A percentile compares a stretch with the other conserved stretches of the same genome.
phyloP scores from a whole-genome alignment of 2,888 invertebrate genomes.

The Caenorhabditis sp. region DNA sequence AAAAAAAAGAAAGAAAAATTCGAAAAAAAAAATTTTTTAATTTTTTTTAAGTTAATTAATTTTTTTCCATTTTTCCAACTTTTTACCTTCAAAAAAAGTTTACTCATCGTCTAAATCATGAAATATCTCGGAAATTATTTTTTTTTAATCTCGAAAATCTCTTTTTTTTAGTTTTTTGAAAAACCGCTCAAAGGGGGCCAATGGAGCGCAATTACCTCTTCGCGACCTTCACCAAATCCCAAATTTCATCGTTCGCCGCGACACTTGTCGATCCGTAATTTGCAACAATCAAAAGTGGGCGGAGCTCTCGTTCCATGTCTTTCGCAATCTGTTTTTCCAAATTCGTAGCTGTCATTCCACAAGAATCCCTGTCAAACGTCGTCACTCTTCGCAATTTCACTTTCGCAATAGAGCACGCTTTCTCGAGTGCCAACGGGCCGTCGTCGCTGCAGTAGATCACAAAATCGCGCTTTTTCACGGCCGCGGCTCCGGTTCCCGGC shows the following conservation, averaged over 20 bases:
- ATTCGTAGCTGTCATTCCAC: slow-evolving; percentile 38
- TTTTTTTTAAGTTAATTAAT: no score
- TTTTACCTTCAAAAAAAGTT: background rate
- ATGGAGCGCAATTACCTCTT: slow-evolving; percentile 2
- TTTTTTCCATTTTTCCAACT: no score
- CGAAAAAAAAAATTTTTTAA: no score
- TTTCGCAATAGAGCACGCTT: slow-evolving; percentile 38
- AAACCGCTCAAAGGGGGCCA: background rate
- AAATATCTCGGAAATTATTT: background rate
- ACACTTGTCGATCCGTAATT: slow-evolving; percentile 53
- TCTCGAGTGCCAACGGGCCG: slow-evolving; percentile 32
- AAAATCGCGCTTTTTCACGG: slow-evolving; percentile 19
- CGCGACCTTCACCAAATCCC: slow-evolving; percentile 35
- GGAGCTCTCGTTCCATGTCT: slow-evolving; percentile 38
- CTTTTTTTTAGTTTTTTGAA: no score
- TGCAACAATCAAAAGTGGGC: slow-evolving; percentile 51
- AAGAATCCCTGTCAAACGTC: slow-evolving; percentile 36
- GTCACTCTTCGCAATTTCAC: slow-evolving; percentile 50
- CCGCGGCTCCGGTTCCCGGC: slow-evolving; percentile 18
- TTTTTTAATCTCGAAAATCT: background rate
- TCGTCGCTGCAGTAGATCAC: slow-evolving; percentile 63
- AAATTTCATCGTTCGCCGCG: slow-evolving; percentile 53
- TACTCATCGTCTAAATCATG: no score
- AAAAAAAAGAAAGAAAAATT: background rate
- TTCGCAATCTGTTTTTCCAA: slow-evolving; percentile 59